Evolutionary conservation across 2,888 invertebrate genomes (phyloP).

Genomic region (Zonitis immaculata): DNA sequence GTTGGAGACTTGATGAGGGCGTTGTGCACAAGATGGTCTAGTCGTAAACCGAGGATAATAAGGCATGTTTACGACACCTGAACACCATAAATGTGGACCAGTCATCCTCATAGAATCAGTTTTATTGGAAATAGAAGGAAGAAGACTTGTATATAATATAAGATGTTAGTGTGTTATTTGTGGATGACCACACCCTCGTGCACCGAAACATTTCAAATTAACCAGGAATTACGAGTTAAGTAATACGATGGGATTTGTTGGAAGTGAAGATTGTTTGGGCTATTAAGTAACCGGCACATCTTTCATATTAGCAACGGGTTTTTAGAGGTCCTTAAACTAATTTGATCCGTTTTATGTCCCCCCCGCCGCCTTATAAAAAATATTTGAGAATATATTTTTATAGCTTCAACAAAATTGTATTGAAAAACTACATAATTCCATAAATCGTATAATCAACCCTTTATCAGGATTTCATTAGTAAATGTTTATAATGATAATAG

Average conservation of each 20-base stretch:
- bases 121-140: constrained; percentile 14
- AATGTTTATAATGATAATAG: background rate
- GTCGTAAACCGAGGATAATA: constrained; percentile 45
- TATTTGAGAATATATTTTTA: too few relatives aligned
- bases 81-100: constrained; percentile 42
- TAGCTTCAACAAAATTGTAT: too few relatives aligned
- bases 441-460: too few relatives aligned
- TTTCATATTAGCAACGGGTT: constrained; percentile 10
- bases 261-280: constrained; percentile 16
- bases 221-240: constrained; percentile 18
- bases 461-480: background rate
- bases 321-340: constrained; percentile 6
- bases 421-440: too few relatives aligned
- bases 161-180: background rate
- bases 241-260: constrained; percentile 17
- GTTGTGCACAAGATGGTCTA: constrained; percentile 30
- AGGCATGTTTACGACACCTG: constrained; percentile 47
- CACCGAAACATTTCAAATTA: constrained; percentile 13
- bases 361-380: too few relatives aligned
- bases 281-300: constrained; percentile 14
- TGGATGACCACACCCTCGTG: constrained; percentile 1
- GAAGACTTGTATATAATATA: constrained; percentile 3
- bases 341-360: background rate
- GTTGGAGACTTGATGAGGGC: constrained; percentile 18
- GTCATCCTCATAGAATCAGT: constrained; percentile 33